Evolutionary conservation across 2,113 vertebrate species (phyloP).

Genomic region (Poicephalus gulielmi): DNA sequence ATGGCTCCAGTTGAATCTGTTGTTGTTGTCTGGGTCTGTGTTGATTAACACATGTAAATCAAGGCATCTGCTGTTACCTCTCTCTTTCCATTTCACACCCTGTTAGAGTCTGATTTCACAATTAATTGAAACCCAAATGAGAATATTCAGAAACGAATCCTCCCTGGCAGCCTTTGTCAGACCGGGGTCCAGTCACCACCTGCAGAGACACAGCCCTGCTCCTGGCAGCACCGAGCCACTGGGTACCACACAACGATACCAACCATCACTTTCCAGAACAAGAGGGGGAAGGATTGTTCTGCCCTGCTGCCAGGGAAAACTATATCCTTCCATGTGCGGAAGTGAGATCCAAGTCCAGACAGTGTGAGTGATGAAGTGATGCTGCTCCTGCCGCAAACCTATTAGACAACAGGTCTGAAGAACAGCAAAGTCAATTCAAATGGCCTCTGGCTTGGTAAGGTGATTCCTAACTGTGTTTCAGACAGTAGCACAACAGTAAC

Average conservation of each 20-base stretch:
- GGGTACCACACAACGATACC: rapidly evolving
- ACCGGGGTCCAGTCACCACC: background rate
- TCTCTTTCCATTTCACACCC: constrained; percentile 24
- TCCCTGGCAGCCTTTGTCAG: background rate
- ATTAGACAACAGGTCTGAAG: background rate
- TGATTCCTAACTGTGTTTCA: background rate
- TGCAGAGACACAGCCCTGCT: background rate
- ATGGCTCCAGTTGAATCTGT: background rate
- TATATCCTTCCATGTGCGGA: background rate
- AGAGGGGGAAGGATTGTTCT: background rate
- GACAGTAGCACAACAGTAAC: background rate
- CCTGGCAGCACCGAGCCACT: background rate
- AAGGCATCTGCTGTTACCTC: constrained; percentile 17
- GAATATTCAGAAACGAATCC: background rate
- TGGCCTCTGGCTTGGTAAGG: rapidly evolving
- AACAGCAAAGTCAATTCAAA: background rate
- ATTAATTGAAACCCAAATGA: background rate
- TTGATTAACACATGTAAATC: constrained; percentile 36
- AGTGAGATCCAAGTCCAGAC: background rate
- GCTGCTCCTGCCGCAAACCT: background rate
- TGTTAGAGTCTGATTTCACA: background rate
- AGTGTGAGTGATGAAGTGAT: rapidly evolving
- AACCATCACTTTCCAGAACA: background rate
- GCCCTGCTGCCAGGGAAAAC: background rate
- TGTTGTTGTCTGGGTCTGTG: background rate